A percentile compares a stretch with the other conserved stretches of the same genome.
phyloP scores from a whole-genome alignment of 2,797 vertebrate genomes.

The Syngnathus acus region DNA sequence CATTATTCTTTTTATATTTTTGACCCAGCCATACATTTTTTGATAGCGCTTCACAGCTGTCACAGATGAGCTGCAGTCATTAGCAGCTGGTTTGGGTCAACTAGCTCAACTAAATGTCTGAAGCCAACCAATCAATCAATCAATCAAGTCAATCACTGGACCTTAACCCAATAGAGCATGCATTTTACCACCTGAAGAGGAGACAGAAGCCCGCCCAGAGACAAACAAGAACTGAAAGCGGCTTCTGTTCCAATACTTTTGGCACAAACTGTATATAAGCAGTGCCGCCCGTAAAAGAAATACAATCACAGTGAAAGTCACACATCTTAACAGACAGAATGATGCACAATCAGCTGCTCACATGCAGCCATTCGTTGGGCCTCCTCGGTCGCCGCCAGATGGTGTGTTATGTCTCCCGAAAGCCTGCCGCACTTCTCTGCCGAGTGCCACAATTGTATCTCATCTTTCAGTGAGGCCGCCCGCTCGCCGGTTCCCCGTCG shows the following conservation, averaged over 20 bases:
- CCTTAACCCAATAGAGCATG: too few species aligned
- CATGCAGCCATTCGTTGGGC: constrained; percentile 1
- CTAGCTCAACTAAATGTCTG: too few species aligned
- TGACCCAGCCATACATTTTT: too few species aligned
- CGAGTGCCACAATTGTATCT: constrained; percentile 14
- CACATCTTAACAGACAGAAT: constrained; percentile 2
- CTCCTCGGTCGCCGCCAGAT: neutral
- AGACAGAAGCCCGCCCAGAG: neutral
- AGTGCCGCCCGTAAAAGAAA: neutral
- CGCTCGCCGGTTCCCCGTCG: constrained; percentile 28
- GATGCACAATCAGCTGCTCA: constrained; percentile 26
- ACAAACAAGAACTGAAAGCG: constrained; percentile 1
- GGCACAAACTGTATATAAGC: too few species aligned
- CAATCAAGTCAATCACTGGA: too few species aligned
- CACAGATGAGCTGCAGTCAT: too few species aligned
- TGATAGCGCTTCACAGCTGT: too few species aligned
- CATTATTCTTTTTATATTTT: too few species aligned
- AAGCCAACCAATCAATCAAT: too few species aligned
- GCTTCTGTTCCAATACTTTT: neutral
- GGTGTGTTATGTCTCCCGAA: constrained; percentile 23
- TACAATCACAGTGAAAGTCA: neutral
- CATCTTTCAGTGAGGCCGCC: constrained; percentile 26
- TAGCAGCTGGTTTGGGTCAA: too few species aligned
- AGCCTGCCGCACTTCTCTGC: constrained; percentile 11
- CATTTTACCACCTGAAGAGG: too few species aligned